Evolutionary conservation across 1,140 invertebrate genomes (phyloP).

Genomic region (Adoxophyes honmai): DNA sequence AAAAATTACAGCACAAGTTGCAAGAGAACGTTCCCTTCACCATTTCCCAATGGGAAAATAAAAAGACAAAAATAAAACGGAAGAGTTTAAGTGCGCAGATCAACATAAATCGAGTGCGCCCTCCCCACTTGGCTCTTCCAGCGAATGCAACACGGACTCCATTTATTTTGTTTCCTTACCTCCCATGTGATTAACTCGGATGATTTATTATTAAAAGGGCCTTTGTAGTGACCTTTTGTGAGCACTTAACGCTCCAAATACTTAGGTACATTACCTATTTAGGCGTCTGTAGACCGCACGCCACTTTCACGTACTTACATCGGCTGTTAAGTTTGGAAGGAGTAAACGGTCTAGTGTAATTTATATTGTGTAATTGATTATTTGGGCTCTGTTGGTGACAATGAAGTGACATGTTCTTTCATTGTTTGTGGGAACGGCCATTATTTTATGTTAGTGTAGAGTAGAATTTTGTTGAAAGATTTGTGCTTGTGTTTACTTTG

Average conservation of each 20-base stretch:
- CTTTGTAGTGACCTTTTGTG: slow-evolving; percentile 34
- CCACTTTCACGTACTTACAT: slow-evolving; percentile 1
- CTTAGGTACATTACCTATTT: slow-evolving; percentile 21
- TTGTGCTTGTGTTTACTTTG: no score
- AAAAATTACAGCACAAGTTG: no score
- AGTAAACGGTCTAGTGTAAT: neutral
- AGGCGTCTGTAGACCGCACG: slow-evolving; percentile 14
- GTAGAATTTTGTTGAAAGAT: no score
- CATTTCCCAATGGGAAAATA: no score
- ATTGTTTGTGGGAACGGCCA: no score
- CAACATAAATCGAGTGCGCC: neutral
- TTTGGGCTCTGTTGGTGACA: no score
- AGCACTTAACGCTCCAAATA: slow-evolving; percentile 28
- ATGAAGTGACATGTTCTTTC: no score
- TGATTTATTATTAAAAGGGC: slow-evolving; percentile 46
- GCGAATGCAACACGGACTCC: slow-evolving; percentile 6
- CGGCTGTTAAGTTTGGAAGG: neutral
- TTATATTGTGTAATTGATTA: slow-evolving; percentile 9
- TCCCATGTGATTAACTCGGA: slow-evolving; percentile 26
- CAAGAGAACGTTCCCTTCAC: no score
- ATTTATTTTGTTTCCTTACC: slow-evolving; percentile 18
- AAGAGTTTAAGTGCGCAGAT: no score
- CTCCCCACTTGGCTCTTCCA: neutral
- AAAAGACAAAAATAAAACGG: no score
- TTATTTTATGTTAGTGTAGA: no score